These are phyloP conservation scores for Condylura cristata DNA, from an alignment of 2,113 vertebrate genomes.

Conservation along the genomic window DNA sequence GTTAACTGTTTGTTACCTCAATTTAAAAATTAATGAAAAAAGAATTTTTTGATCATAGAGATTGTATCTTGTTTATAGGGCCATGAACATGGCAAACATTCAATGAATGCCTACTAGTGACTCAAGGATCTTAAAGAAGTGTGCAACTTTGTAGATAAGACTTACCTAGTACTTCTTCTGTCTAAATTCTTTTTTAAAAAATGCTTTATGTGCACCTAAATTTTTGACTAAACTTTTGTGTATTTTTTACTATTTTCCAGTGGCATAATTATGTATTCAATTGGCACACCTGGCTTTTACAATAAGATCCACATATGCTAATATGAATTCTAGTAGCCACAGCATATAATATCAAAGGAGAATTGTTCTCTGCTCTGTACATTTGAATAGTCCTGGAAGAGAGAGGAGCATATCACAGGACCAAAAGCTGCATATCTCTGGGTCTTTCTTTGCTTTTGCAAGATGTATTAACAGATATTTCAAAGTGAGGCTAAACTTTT, in stretches of 20 bases:
- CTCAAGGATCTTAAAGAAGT: background rate
- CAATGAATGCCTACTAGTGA: background rate
- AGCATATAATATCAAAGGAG: background rate
- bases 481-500: background rate
- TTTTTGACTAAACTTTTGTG: background rate
- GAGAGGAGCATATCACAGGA: background rate
- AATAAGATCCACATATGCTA: background rate
- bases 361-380: background rate
- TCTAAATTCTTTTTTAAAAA: background rate
- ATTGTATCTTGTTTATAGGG: background rate
- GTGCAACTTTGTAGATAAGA: background rate
- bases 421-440: background rate
- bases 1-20: no score
- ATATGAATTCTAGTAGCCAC: background rate
- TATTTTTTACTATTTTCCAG: background rate
- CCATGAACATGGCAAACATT: background rate
- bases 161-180: background rate
- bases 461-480: background rate
- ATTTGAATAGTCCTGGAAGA: background rate
- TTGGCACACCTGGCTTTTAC: background rate
- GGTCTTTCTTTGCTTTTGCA: background rate
- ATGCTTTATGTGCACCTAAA: background rate
- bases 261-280: background rate
- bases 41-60: background rate
- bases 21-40: no score